A percentile compares a stretch with the other conserved stretches of the same genome.
Evolutionary conservation across 1,140 invertebrate genomes (phyloP).

Genomic region (Macrobrachium nipponense): DNA sequence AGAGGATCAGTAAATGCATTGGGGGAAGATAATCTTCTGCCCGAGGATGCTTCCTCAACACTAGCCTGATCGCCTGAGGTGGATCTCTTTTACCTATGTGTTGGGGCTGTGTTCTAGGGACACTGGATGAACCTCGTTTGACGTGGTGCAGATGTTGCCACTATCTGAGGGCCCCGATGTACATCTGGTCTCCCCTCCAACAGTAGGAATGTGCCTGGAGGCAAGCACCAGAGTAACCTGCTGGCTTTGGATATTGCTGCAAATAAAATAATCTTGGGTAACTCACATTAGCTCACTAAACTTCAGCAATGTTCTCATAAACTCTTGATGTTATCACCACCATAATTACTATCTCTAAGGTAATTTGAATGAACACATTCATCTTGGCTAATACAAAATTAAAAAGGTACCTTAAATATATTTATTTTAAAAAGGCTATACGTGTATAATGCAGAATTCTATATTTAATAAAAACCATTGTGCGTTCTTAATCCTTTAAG

Average conservation of each 20-base stretch:
- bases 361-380: too few species aligned
- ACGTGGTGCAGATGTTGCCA: background rate
- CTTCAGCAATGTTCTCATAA: too few species aligned
- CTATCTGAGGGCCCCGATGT: slow-evolving; percentile 37
- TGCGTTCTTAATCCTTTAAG: too few species aligned
- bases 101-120: slow-evolving; percentile 23
- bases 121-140: slow-evolving; percentile 42
- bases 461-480: too few species aligned
- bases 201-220: slow-evolving; percentile 38
- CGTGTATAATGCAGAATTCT: too few species aligned
- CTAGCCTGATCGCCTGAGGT: slow-evolving; percentile 7
- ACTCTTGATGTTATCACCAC: too few species aligned
- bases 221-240: slow-evolving; percentile 35
- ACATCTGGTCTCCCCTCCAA: slow-evolving; percentile 41
- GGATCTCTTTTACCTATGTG: slow-evolving; percentile 4
- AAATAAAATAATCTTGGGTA: background rate
- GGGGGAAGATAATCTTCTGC: slow-evolving; percentile 39
- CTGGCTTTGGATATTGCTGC: slow-evolving; percentile 40
- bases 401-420: too few species aligned
- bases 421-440: too few species aligned
- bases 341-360: too few species aligned
- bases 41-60: background rate
- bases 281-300: background rate
- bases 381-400: too few species aligned
- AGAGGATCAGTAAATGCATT: slow-evolving; percentile 51